Evolutionary conservation across 1,140 invertebrate genomes (phyloP), one percentile per base, ranked within the genome.

Genomic region (Mycetomoellerius zeteki): DNA sequence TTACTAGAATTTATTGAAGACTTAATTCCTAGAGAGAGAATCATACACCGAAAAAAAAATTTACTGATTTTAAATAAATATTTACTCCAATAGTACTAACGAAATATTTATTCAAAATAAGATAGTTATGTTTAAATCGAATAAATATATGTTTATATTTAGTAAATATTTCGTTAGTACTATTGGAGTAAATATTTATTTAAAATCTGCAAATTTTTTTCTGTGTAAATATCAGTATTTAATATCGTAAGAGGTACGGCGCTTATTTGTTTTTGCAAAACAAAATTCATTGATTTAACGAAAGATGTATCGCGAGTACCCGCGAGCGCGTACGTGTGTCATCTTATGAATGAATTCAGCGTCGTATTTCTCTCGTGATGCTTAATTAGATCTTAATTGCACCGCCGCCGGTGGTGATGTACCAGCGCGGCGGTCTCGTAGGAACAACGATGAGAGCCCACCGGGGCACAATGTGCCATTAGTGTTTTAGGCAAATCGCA

Each of bases 371-470:
- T 88, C 62, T 50, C 33, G 47, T 80, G 82, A 86, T 47, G 87
- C 60, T 88, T 90, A 90, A 90, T 90, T 90, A 81, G 89, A 88
- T 90, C 65, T 90, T 90, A 90, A 90, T 90, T 90, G 89, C 86
- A 56, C 14, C 52, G 73, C 69, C 33, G 84, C 75, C 33, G 52
- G 30, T 30, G 69, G 47, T 88, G 85, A 86, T 90, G 78, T 88
- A 87, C 71, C 80, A 73, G 65, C n/a, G n/a, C 75, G 77, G 37
- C n/a, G 37, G 65, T 67, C 72, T 87, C 71, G 76, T 30, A 64
- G 71, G 52, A 84, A 67, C 73, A 50, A 86, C 77, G 8, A 60
- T 27, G 43, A 62, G 56, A 52, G 30, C 19, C 60, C 37, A 72
- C 60, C 60, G 33, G 27, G 62, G 12, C 47, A 87, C 85, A 81